phyloP scores from a whole-genome alignment of 1,140 invertebrate species.

The Drosophila baimaii region DNA sequence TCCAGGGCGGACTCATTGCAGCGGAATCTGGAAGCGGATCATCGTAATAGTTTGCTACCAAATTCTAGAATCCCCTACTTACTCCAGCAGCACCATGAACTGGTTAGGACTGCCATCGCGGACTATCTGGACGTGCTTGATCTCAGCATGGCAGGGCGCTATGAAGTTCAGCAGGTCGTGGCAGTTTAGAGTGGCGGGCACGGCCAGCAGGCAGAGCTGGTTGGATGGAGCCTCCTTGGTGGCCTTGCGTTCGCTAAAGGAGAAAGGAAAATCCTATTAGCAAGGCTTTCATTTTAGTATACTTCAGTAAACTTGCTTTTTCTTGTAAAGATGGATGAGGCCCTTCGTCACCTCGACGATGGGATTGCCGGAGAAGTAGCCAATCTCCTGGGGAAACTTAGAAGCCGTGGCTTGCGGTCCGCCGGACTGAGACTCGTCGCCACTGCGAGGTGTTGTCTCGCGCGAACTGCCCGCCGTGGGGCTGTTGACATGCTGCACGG shows the following conservation, averaged over 20 bases:
- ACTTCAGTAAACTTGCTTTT: constrained; percentile 89
- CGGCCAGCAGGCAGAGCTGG: constrained; percentile 95
- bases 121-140: constrained; percentile 96
- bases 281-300: no score
- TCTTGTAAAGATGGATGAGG: constrained; percentile 97
- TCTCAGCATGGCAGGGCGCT: constrained; percentile 95
- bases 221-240: constrained; percentile 89
- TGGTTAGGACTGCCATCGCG: constrained; percentile 95
- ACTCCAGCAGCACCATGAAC: constrained; percentile 97
- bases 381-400: constrained; percentile 87
- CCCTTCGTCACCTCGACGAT: constrained; percentile 97
- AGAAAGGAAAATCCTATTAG: neutral
- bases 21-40: constrained; percentile 85
- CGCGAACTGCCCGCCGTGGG: constrained; percentile 80
- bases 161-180: constrained; percentile 97
- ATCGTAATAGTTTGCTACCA: neutral
- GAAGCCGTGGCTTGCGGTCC: constrained; percentile 44
- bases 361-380: constrained; percentile 98
- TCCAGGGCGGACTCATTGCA: constrained; percentile 92
- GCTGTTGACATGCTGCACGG: constrained; percentile 66
- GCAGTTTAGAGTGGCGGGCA: constrained; percentile 96
- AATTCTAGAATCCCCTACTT: constrained; percentile 84
- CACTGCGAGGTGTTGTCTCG: constrained; percentile 83
- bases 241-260: constrained; percentile 87
- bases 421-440: constrained; percentile 57